Base-by-base conservation (phyloP, 2,113 vertebrate species). In the Tetrao urogallus region DNA sequence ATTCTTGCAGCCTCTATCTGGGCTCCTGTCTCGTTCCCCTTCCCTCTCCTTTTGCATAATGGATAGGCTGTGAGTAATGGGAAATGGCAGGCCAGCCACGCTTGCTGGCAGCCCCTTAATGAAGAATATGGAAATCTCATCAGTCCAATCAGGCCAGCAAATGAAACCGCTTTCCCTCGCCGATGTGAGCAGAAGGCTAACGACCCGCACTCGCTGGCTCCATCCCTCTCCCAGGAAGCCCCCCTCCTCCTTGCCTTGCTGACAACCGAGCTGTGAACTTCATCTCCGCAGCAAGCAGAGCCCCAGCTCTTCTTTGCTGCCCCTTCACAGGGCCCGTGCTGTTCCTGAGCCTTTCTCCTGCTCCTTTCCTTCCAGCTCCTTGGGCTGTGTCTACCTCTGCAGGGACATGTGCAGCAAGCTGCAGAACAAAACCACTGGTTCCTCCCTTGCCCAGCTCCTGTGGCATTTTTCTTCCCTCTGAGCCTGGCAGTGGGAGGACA, bases 61-160 rank as follows among this genome's bases (percentile, higher is more conserved):
- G 96, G 96, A 97, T 97, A 94, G 94, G 93, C 92, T 97, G 97
- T 96, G 97, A 97, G 94, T 97, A 97, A 97, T 97, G 96, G 96
- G 96, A 96, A 97, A 96, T 97, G 96, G 97, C 97, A 97, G 96
- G 94, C 92, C 96, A 94, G 96, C 95, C 91, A 85, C 80, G 90
- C 94, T 96, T 54, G 93, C 94, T 97, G 97, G 97, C 97, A 97
- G 97, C 94, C 96, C 94, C 96, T 97, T 97, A 97, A 97, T 97
- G 97, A 97, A 97, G 97, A 97, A 97, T 97, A 97, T 97, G 97
- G 96, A 97, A 97, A 97, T 97, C 97, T 97, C 97, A 97, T 97
- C 96, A 97, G 97, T 95, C 96, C 96, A 97, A 96, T 97, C 96
- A 97, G 96, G 94, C 95, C 95, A 95, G 94, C 96, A 97, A 97